Evolutionary conservation across 2,797 vertebrate species (phyloP).

Genomic region (Peromyscus attwateri): DNA sequence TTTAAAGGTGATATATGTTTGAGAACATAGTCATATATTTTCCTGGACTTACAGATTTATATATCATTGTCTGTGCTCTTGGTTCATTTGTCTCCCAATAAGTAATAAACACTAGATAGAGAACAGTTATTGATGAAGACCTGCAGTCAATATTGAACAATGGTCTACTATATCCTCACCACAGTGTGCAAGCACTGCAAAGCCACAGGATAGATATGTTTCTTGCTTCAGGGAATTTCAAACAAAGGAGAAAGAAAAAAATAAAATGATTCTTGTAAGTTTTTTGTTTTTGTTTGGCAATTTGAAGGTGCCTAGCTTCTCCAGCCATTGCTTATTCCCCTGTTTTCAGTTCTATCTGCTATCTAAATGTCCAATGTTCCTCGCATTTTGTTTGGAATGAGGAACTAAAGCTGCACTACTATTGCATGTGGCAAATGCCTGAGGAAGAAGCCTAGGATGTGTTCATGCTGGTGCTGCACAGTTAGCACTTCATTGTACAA

Average conservation of each 20-base stretch:
- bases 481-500: neutral
- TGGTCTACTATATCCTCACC: neutral
- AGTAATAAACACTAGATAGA: neutral
- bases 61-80: neutral
- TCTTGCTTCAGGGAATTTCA: neutral
- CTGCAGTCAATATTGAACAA: neutral
- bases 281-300: neutral
- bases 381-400: neutral
- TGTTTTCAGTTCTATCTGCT: neutral
- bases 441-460: neutral
- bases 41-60: neutral
- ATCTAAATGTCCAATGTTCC: neutral
- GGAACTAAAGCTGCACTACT: neutral
- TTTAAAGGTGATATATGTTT: neutral
- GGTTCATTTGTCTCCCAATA: neutral
- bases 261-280: neutral
- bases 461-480: neutral
- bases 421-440: neutral
- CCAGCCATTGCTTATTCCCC: neutral
- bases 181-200: neutral
- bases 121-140: neutral
- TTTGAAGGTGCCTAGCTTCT: neutral
- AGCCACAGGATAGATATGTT: neutral
- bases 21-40: neutral
- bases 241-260: neutral